Evolutionary conservation across 2,113 vertebrate species (phyloP).

Genomic region (Cricetomys ansorgei): DNA sequence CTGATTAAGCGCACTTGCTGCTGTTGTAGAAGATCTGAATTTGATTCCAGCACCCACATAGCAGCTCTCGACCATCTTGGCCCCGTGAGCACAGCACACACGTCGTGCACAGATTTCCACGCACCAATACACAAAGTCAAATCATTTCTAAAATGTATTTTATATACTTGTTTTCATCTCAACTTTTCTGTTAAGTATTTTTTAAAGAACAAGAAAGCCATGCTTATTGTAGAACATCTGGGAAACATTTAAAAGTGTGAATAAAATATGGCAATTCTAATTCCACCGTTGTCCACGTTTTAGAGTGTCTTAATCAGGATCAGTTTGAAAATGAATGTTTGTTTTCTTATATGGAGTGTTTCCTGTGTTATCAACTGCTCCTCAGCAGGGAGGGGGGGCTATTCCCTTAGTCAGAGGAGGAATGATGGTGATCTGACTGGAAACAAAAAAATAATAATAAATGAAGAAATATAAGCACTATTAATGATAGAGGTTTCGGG

Average conservation of each 20-base stretch:
- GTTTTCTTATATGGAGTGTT: neutral
- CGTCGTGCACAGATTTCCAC: neutral
- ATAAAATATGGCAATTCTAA: neutral
- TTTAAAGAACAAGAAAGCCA: neutral
- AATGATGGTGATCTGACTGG: neutral
- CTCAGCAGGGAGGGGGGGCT: neutral
- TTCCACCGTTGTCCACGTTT: neutral
- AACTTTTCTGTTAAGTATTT: neutral
- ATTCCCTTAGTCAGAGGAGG: neutral
- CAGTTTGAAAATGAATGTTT: neutral
- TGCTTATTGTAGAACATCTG: neutral
- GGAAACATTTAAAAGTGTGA: slow-evolving; percentile 17
- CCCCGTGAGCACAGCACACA: neutral
- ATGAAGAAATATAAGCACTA: slow-evolving; percentile 31
- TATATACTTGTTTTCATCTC: slow-evolving; percentile 7
- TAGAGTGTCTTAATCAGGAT: neutral
- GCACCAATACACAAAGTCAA: neutral
- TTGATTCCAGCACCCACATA: neutral
- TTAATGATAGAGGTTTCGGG: slow-evolving; percentile 25
- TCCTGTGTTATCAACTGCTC: neutral
- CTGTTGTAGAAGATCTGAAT: neutral
- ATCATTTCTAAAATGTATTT: slow-evolving; percentile 24
- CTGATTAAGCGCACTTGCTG: neutral
- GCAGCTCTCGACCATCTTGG: neutral
- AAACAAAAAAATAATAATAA: slow-evolving; percentile 12